These are phyloP conservation scores for Zophobas morio DNA, from an alignment of 1,140 invertebrate genomes.

Conservation along the genomic window DNA sequence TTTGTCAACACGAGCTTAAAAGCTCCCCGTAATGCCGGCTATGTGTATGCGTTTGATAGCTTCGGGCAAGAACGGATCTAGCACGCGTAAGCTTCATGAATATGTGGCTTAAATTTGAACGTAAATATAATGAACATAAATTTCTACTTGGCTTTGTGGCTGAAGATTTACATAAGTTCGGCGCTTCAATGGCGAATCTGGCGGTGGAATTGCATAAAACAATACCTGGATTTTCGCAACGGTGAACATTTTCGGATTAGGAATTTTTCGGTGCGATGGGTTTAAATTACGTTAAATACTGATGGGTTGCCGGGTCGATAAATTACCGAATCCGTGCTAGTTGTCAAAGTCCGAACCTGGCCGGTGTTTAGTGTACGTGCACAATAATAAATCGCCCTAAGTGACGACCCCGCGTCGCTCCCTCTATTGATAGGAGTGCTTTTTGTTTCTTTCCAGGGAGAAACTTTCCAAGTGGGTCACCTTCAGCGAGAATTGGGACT, in stretches of 20 bases:
- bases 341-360: constrained; percentile 30
- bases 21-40: neutral
- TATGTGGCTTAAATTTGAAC: constrained; percentile 6
- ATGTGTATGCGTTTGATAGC: constrained; percentile 15
- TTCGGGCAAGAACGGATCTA: constrained; percentile 4
- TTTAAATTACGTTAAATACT: constrained; percentile 14
- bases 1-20: neutral
- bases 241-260: neutral
- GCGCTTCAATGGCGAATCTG: too few relatives aligned
- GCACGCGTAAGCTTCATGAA: constrained; percentile 21
- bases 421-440: neutral
- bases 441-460: neutral
- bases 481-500: too few relatives aligned
- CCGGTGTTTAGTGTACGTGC: constrained; percentile 10
- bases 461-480: too few relatives aligned
- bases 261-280: neutral
- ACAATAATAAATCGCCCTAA: constrained; percentile 10
- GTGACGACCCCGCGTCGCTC: neutral
- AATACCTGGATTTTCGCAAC: neutral
- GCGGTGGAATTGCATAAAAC: too few relatives aligned
- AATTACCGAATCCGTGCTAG: constrained; percentile 7
- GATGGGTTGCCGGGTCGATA: neutral
- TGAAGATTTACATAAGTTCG: constrained; percentile 15
- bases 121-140: constrained; percentile 24
- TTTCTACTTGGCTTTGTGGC: constrained; percentile 22